Evolutionary conservation across 1,140 invertebrate genomes (phyloP), one percentile per base, ranked within the genome.

Genomic region (Tetramorium parvispinum): DNA sequence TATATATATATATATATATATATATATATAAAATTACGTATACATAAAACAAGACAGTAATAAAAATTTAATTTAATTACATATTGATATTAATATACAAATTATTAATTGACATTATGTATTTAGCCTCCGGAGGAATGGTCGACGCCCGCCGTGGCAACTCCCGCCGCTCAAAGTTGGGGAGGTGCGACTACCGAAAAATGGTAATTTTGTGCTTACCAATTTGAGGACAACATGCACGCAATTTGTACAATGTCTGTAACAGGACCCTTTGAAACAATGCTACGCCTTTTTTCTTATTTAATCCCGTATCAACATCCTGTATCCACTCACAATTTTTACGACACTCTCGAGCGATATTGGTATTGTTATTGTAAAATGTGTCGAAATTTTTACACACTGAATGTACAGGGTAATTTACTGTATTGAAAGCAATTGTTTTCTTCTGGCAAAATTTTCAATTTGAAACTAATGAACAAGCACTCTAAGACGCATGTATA

Each of bases 121-220:
- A 18, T 88, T 75, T 18, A 94, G 93, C 21, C 86, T 55, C 85
- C 91, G 8, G 94, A 95, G 10, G 94, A 94, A 51, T 95, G 94
- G 94, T 75, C 92, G 3, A 73, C 89, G 21, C 37, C 89, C 18
- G 27, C 89, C 5, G 32, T 92, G 13, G 86, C 85, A 6, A 43
- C 88, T 7, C 6, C 92, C 21, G 85, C 85, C 49, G 24, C 93
- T 37, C 91, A 88, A 86, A 94, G 92, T 27, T 95, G 94, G 94
- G 94, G 94, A 55, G 95, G 94, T 87, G 85, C 93, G 21, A 87
- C 51, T 37, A 92, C 75, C 55, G 87, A 89, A 27, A 93, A 91
- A 32, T 93, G 93, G 93, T 92, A 90, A 93, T 87, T 43, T 77
- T 40, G 53, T 89, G 65, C 61, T 82, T 83, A 53, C 4, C 16